Percentiles rank a stretch among this genome's conserved stretches.
Conservation (phyloP, 2,888 invertebrate species). For the Melanostoma mellinum region DNA sequence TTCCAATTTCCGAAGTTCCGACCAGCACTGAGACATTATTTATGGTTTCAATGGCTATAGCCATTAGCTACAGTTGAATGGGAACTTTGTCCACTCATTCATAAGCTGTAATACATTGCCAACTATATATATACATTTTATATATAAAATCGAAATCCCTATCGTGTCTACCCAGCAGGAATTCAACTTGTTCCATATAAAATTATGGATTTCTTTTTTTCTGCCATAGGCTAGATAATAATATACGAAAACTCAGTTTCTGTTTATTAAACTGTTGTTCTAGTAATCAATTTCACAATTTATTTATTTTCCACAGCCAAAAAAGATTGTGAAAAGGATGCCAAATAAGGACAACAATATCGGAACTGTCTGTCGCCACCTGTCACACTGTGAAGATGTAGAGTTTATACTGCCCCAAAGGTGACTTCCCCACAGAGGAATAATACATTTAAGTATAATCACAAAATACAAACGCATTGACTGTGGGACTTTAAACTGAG, state of each 20-base stretch:
- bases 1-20: too few species aligned
- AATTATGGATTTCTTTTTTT: conserved; percentile 2
- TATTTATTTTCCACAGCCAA: conserved; percentile 39
- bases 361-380: conserved; percentile 41
- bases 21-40: conserved; percentile 55
- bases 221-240: neutral
- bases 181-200: conserved; percentile 18
- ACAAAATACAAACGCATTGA: neutral
- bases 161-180: neutral
- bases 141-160: conserved; percentile 6
- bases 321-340: conserved; percentile 20
- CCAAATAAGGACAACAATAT: conserved; percentile 17
- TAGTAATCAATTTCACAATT: conserved; percentile 66
- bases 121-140: too few species aligned
- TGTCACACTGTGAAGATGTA: conserved; percentile 23
- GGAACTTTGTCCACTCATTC: conserved; percentile 65
- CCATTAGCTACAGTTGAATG: conserved; percentile 60
- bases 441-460: conserved; percentile 38
- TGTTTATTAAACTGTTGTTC: conserved; percentile 14
- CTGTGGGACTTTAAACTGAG: conserved; percentile 22
- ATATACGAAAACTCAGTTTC: conserved; percentile 10
- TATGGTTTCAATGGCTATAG: conserved; percentile 55
- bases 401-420: conserved; percentile 50
- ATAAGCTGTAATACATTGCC: conserved; percentile 27
- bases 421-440: conserved; percentile 32